Evolutionary conservation across 2,797 vertebrate genomes (phyloP), one percentile per base, ranked within the genome.

Genomic region (Cyclopterus lumpus): DNA sequence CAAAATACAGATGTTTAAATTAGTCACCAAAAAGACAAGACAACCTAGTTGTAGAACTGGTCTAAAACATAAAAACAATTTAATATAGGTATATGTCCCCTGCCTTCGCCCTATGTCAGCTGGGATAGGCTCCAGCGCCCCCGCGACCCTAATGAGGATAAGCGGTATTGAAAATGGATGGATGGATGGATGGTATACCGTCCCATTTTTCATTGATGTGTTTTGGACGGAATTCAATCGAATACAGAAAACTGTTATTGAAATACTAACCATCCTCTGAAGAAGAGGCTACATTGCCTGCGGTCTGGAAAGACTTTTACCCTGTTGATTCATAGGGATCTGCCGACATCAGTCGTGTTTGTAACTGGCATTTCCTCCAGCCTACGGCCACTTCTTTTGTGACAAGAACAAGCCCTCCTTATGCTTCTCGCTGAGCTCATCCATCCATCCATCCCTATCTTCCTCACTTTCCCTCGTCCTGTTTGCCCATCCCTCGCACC

Each of bases 321-420:
- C 82, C 62, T 82, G 88, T 84, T 93, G 90, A 94, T 92, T 94
- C 93, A 94, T 94, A 55, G 75, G 81, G 88, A 85, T 89, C 83
- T 88, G 90, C 83, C 87, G 84, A 92, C 91, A 90, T 93, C 88
- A 90, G 87, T 90, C 77, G 84, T 83, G 89, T 90, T 92, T 90
- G 82, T 77, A 91, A 89, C 86, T 91, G 92, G 83, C 88, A 94
- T 93, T 94, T 94, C 93, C 93, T 93, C 88, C 92, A 89, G 92
- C 93, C 93, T 93, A 91, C 92, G 92, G 93, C 89, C 88, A 89
- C 73, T 70, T 90, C 92, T 89, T 93, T 94, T 94, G 92, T 94
- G 80, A 78, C 46, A 68, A 92, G 92, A 94, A 93, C 92, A 94
- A 93, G 82, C 90, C 85, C 78, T 87, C 90, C 93, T 94, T 93